A percentile compares a stretch with the other conserved stretches of the same genome.
Evolutionary conservation across 2,888 invertebrate species (phyloP).

Genomic region (Heteromurus nitidus): DNA sequence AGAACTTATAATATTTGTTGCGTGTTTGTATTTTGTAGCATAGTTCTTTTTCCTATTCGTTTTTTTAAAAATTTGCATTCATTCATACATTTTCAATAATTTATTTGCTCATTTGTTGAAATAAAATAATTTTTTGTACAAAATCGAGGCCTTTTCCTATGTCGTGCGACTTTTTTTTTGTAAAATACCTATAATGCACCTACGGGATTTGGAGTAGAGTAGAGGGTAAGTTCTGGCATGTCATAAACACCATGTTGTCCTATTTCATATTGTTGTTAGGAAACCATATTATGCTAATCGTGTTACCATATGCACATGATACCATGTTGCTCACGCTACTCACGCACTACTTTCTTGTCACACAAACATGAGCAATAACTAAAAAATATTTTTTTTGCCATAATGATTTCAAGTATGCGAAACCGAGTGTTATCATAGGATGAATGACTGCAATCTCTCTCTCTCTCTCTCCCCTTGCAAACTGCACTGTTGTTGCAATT

Average conservation of each 20-base stretch:
- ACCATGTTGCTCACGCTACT: constrained; percentile 20
- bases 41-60: neutral
- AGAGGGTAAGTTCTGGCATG: neutral
- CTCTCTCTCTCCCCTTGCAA: no score
- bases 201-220: constrained; percentile 10
- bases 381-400: constrained; percentile 7
- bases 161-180: neutral
- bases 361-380: constrained; percentile 7
- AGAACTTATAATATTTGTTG: neutral
- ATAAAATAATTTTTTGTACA: no score
- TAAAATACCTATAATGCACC: neutral
- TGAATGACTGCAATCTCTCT: neutral
- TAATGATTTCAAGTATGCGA: neutral
- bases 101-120: neutral
- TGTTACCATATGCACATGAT: constrained; percentile 14
- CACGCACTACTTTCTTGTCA: constrained; percentile 29
- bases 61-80: neutral
- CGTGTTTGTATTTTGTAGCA: neutral
- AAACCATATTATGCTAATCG: constrained; percentile 31
- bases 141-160: no score
- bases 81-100: neutral
- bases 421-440: neutral
- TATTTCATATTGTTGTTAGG: constrained; percentile 16
- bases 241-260: constrained; percentile 27
- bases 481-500: neutral